Evolutionary conservation across 2,797 vertebrate species (phyloP).

Genomic region (Rhinogobio ventralis): DNA sequence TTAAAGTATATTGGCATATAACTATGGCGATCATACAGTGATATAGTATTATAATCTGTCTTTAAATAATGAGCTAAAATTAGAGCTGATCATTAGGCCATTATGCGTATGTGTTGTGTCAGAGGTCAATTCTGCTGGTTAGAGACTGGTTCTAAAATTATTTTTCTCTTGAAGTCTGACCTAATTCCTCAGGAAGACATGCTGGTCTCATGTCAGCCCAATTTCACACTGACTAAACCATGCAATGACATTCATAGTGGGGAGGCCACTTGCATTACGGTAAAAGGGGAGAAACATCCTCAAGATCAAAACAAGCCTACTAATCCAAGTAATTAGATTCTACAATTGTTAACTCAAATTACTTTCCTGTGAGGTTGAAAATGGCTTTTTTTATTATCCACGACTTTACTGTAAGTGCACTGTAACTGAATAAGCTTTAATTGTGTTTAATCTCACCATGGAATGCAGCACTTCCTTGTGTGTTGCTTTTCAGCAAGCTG

Average conservation of each 20-base stretch:
- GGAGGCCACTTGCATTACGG: background rate
- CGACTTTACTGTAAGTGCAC: background rate
- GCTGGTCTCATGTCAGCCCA: background rate
- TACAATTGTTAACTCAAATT: conserved; percentile 21
- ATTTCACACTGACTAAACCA: conserved; percentile 1
- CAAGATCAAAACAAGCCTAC: conserved; percentile 13
- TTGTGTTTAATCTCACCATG: conserved; percentile 83
- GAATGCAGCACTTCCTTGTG: conserved; percentile 83
- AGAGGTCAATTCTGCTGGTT: background rate
- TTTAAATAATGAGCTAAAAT: conserved; percentile 5
- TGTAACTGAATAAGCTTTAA: background rate
- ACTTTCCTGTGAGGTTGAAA: background rate
- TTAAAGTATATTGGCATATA: background rate
- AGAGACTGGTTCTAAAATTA: background rate
- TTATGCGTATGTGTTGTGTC: background rate
- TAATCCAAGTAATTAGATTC: background rate
- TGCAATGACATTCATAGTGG: conserved; percentile 18
- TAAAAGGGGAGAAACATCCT: background rate
- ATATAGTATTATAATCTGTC: background rate
- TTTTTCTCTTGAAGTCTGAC: background rate
- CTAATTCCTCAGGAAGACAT: conserved; percentile 7
- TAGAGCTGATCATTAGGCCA: conserved; percentile 18
- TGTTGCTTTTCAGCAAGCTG: conserved; percentile 85
- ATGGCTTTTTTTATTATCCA: no score
- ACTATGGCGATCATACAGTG: background rate